Evolutionary conservation across 2,888 invertebrate species (phyloP).

Genomic region (Xylophagus ater): DNA sequence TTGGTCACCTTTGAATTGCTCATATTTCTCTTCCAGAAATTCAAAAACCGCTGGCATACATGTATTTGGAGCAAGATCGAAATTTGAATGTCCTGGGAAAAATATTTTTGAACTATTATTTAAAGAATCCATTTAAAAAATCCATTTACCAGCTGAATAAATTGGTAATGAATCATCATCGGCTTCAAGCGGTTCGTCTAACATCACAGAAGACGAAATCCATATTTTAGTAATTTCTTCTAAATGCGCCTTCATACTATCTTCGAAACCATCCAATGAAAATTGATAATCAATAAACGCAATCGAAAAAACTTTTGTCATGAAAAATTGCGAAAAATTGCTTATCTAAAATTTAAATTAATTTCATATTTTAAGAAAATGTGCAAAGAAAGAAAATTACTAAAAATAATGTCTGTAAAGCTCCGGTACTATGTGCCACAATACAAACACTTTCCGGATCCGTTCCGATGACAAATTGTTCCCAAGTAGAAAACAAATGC

Average conservation of each 20-base stretch:
- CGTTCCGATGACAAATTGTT: conserved; percentile 47
- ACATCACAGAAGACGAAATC: conserved; percentile 45
- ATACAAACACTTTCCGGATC: conserved; percentile 54
- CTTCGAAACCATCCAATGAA: conserved; percentile 29
- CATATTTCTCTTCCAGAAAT: conserved; percentile 42
- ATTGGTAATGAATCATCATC: conserved; percentile 51
- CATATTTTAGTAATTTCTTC: conserved; percentile 45
- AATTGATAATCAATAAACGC: conserved; percentile 70
- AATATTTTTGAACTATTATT: neutral
- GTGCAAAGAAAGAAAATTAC: neutral
- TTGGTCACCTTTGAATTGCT: too few species aligned
- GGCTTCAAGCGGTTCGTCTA: conserved; percentile 40
- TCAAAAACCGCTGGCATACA: conserved; percentile 55
- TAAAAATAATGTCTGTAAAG: conserved; percentile 51
- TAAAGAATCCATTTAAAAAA: conserved; percentile 1
- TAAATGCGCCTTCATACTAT: conserved; percentile 20
- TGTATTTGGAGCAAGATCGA: conserved; percentile 58
- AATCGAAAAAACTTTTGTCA: conserved; percentile 56
- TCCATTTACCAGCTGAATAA: too few species aligned
- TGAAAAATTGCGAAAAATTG: conserved; percentile 46
- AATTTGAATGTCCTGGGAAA: conserved; percentile 47
- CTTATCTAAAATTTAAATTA: conserved; percentile 36
- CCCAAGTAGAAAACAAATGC: conserved; percentile 59
- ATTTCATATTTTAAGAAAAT: neutral
- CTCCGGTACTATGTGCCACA: conserved; percentile 73